A percentile compares a stretch with the other conserved stretches of the same genome.
Conservation (phyloP, 1,140 invertebrate genomes). For the Zelostemma sp. region DNA sequence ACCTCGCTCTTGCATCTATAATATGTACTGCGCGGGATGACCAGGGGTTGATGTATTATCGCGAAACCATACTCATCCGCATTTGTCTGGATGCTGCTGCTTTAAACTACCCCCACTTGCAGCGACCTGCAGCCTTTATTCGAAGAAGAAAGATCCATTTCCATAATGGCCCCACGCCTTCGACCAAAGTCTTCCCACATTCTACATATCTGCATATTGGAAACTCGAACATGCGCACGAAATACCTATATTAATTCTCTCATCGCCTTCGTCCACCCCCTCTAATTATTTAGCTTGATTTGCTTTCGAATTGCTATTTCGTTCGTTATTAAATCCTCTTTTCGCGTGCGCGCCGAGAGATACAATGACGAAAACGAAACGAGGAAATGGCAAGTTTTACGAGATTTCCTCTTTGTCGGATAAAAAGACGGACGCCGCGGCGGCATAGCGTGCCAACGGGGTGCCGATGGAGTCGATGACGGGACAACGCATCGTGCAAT, state of each 20-base stretch:
- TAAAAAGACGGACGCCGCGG: slow-evolving; percentile 25
- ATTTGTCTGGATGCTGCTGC: slow-evolving; percentile 50
- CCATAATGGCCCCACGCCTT: slow-evolving; percentile 66
- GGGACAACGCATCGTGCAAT: slow-evolving; percentile 16
- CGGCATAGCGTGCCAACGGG: slow-evolving; percentile 35
- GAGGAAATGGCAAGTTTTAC: too few relatives aligned
- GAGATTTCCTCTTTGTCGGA: slow-evolving; percentile 17
- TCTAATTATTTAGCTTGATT: too few relatives aligned
- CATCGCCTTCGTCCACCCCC: slow-evolving; percentile 12
- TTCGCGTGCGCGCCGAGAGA: too few relatives aligned
- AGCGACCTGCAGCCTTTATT: too few relatives aligned
- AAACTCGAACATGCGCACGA: slow-evolving; percentile 39
- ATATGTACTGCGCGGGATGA: too few relatives aligned
- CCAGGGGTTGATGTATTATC: slow-evolving; percentile 67
- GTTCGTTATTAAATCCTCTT: too few relatives aligned
- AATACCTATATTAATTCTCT: slow-evolving; percentile 38
- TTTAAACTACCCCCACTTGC: slow-evolving; percentile 58
- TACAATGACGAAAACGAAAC: too few relatives aligned
- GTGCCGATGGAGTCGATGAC: slow-evolving; percentile 23
- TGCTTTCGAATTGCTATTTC: too few relatives aligned
- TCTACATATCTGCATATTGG: slow-evolving; percentile 39
- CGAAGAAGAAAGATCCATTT: slow-evolving; percentile 68
- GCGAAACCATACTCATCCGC: slow-evolving; percentile 39
- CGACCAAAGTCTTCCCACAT: slow-evolving; percentile 55
- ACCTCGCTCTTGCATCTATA: slow-evolving; percentile 38